Evolutionary conservation across 2,797 vertebrate genomes (phyloP), one percentile per base, ranked within the genome.

Genomic region (Euthynnus affinis): DNA sequence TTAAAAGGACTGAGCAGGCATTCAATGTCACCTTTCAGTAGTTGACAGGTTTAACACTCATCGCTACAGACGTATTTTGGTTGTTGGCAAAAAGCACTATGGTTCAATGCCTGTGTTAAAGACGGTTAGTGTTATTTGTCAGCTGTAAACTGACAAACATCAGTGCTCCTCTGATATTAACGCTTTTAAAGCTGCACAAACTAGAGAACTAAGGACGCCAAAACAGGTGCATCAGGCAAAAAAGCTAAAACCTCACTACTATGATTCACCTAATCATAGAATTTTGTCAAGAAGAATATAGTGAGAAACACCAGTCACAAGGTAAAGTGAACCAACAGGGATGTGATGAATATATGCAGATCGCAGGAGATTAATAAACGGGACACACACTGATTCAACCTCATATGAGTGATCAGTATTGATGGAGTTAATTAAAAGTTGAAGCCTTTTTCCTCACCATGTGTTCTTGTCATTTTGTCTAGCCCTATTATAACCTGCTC

Each of bases 401-500:
- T 25, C 29, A 56, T 2, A 18, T 60, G 22, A 59, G 10, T 13
- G 18, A 65, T 25, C 42, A 34, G 7, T 1, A 1, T 0, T 59
- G 65, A 69, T 62, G 18, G 6, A 48, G 65, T 74, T 34, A 34
- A 46, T 58, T 65, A 7, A 25, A 48, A 74, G 51, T 63, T 56
- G 46, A 53, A 60, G 52, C 12, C 0, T 1, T 29, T 20, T 56
- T n/a, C n/a, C 66, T 53, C 27, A 59, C 22, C 0, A 63, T 53
- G 37, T 20, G 17, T 8, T 51, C 51, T 72, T 14, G 3, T 66
- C 29, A 52, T 73, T 79, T 63, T 60, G 44, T 62, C 32, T 59
- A 17, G 8, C 9, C 10, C 29, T 32, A 51, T 76, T 82, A 85
- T 79, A 68, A 84, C 74, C 74, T 80, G 13, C 71, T 75, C 44